Conservation (phyloP, 2,888 invertebrate species). For the Thyatira batis region DNA sequence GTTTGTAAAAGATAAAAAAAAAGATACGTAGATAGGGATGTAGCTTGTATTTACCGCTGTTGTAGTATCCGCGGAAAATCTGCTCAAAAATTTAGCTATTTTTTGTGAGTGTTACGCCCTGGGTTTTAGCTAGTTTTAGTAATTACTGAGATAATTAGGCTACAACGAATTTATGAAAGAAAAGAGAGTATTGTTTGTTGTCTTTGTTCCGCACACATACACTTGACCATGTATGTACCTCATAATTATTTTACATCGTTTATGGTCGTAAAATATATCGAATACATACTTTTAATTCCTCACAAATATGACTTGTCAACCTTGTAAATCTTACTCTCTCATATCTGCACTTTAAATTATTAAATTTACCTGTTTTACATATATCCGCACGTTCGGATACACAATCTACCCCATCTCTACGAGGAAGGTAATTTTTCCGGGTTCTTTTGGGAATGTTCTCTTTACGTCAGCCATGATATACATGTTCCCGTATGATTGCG, state of each 20-base stretch:
- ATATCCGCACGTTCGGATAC: not conserved
- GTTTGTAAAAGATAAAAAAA: conserved; percentile 40
- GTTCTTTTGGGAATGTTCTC: conserved; percentile 9
- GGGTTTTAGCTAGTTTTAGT: not conserved
- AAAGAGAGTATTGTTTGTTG: too few species aligned
- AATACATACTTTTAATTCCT: too few species aligned
- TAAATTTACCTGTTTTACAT: too few species aligned
- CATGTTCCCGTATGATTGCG: conserved; percentile 35
- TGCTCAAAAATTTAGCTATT: not conserved
- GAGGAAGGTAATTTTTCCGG: conserved; percentile 23
- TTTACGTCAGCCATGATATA: conserved; percentile 31
- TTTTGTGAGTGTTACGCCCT: not conserved
- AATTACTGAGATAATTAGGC: too few species aligned
- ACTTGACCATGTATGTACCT: too few species aligned
- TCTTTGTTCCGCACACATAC: too few species aligned
- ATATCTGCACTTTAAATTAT: not conserved
- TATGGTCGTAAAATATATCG: too few species aligned
- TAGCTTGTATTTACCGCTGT: conserved; percentile 1
- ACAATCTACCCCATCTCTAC: not conserved
- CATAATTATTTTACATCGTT: too few species aligned
- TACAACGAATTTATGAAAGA: too few species aligned
- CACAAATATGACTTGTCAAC: too few species aligned
- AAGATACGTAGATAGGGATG: conserved; percentile 13
- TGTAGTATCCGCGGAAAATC: conserved; percentile 1
- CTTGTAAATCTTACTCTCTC: not conserved